Conservation (phyloP, 92 coral and sea anemone species). For the Metridium senile region DNA sequence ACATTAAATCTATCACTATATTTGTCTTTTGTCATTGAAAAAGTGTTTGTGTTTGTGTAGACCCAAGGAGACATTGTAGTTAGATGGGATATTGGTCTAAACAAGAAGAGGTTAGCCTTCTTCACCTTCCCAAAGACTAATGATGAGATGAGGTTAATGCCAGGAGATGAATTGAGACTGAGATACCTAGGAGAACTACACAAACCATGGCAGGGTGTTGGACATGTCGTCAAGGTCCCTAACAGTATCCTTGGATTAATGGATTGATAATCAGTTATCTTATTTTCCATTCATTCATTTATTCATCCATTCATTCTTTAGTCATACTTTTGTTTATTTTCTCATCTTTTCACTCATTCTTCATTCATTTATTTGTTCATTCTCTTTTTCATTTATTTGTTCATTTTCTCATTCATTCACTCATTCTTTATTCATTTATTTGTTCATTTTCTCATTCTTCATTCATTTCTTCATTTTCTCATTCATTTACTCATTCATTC, state of each 20-base stretch:
- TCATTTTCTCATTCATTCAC: neutral
- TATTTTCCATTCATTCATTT: too few species aligned
- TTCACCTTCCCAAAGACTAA: slow-evolving; percentile 96
- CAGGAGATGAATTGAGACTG: slow-evolving; percentile 91
- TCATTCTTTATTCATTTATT: too few species aligned
- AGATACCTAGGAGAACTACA: slow-evolving; percentile 96
- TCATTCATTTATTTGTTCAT: neutral
- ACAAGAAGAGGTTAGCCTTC: slow-evolving; percentile 96
- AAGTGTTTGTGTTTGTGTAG: slow-evolving; percentile 24
- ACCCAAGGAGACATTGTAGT: slow-evolving; percentile 97
- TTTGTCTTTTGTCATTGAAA: too few species aligned
- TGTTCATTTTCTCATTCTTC: neutral
- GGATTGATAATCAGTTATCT: too few species aligned
- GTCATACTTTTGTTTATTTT: neutral
- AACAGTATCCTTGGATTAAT: slow-evolving; percentile 90
- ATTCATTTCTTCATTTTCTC: too few species aligned
- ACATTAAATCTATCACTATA: too few species aligned
- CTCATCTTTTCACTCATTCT: too few species aligned
- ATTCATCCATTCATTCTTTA: too few species aligned
- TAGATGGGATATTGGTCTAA: slow-evolving; percentile 98
- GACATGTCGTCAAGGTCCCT: slow-evolving; percentile 97
- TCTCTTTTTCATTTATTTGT: neutral
- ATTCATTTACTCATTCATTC: too few species aligned
- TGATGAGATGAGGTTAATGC: slow-evolving; percentile 97
- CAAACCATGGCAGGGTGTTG: slow-evolving; percentile 99